Evolutionary conservation across 2,888 invertebrate species (phyloP).

Genomic region (Chaetogeoica ovagalla): DNA sequence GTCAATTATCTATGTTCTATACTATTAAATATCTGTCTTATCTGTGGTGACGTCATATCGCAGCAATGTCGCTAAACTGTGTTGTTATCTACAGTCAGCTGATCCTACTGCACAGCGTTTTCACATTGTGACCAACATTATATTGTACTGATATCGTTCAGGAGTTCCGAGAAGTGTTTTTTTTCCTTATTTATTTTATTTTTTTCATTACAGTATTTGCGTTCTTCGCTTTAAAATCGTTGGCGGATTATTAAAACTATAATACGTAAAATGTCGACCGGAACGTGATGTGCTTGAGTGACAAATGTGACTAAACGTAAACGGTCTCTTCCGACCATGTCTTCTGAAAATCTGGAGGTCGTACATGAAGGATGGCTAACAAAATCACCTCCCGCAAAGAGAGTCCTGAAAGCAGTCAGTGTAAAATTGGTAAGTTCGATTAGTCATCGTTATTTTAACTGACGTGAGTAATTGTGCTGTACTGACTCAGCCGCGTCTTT

Average conservation of each 20-base stretch:
- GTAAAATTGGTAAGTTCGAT: slow-evolving; percentile 49
- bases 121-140: slow-evolving; percentile 46
- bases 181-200: slow-evolving; percentile 30
- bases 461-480: slow-evolving; percentile 39
- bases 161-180: slow-evolving; percentile 43
- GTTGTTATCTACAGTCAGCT: slow-evolving; percentile 43
- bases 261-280: slow-evolving; percentile 7
- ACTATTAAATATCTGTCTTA: too few relatives aligned
- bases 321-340: slow-evolving; percentile 39
- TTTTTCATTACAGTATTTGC: slow-evolving; percentile 37
- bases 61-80: neutral
- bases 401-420: slow-evolving; percentile 92
- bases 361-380: slow-evolving; percentile 92
- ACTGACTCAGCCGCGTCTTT: neutral
- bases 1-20: too few relatives aligned
- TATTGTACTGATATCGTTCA: slow-evolving; percentile 26
- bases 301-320: slow-evolving; percentile 28
- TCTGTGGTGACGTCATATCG: too few relatives aligned
- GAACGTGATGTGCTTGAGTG: slow-evolving; percentile 3
- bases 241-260: neutral
- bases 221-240: slow-evolving; percentile 19
- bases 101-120: slow-evolving; percentile 26
- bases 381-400: slow-evolving; percentile 91
- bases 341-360: slow-evolving; percentile 64
- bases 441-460: slow-evolving; percentile 15